These are phyloP conservation scores for Caenorhabditis inopinata DNA, from an alignment of 1,140 invertebrate species.

Conservation along the genomic window DNA sequence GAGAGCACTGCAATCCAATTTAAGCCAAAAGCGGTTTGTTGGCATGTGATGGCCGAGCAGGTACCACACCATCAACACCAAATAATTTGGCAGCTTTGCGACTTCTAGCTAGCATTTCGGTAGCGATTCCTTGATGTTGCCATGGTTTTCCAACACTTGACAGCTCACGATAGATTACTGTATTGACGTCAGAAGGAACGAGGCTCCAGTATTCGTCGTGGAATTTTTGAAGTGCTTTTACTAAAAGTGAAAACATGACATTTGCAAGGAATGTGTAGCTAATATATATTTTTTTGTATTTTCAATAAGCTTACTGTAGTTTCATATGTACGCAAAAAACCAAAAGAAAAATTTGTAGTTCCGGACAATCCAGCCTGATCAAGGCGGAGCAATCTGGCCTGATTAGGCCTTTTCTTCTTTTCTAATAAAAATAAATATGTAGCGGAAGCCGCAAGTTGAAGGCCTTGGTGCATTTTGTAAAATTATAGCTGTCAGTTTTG, in stretches of 20 bases:
- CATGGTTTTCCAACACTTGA: not conserved
- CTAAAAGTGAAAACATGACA: not conserved
- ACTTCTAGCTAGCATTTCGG: not conserved
- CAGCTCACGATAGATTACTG: not conserved
- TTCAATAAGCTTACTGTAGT: too few species aligned
- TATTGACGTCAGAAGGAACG: not conserved
- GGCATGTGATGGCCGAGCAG: not conserved
- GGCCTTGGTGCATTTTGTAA: too few species aligned
- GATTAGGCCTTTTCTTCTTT: too few species aligned
- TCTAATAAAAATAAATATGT: too few species aligned
- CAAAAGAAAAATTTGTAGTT: too few species aligned
- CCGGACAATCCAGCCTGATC: too few species aligned
- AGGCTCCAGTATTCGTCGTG: constrained; percentile 9
- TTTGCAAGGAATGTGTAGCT: too few species aligned
- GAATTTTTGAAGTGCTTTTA: not conserved
- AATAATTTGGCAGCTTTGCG: not conserved
- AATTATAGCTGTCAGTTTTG: too few species aligned
- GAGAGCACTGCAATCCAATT: not conserved
- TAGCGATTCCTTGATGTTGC: not conserved
- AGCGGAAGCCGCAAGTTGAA: too few species aligned
- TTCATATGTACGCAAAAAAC: too few species aligned
- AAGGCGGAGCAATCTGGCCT: too few species aligned
- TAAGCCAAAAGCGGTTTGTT: not conserved
- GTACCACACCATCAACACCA: not conserved
- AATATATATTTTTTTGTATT: too few species aligned